Evolutionary conservation across 2,797 vertebrate species (phyloP), one percentile per base, ranked within the genome.

Genomic region (Gallinago nigripennis): DNA sequence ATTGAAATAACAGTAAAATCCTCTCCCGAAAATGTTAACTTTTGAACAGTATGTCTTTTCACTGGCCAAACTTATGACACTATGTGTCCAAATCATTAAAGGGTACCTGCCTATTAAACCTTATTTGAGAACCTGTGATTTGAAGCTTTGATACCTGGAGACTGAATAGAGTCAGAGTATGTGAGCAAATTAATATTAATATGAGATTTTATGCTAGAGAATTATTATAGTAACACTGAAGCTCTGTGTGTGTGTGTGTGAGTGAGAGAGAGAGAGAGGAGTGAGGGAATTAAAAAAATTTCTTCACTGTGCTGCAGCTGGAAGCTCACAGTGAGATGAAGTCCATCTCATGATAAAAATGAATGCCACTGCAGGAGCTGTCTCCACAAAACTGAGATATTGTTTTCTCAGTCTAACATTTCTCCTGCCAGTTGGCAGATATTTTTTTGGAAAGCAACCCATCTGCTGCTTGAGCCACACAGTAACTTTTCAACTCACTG

Each of bases 321-420:
- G 88, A 56, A 70, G 53, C 37, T 85, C 45, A 14, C 60, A 57
- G 91, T 35, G 15, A 86, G 77, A 39, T 11, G 9, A 71, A 46
- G 89, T 82, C 50, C 73, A 86, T 85, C 75, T 43, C 33, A 11
- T 65, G 48, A 35, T 68, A 63, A 41, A 89, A 86, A 91, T 88
- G 50, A 93, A 73, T 85, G 50, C 64, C 71, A 16, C 86, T 30
- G 14, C 72, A 37, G 95, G 83, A 90, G 61, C 83, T 86, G 64
- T 92, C 90, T 79, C 72, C 48, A 50, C 77, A 57, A 77, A 94
- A 95, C 92, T 94, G 94, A 97, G 78, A 87, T 77, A 87, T 50
- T 91, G 84, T 94, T 96, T 94, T 86, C 85, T 94, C 77, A 94
- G 78, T 81, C 71, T 90, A 54, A 91, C 71, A 85, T 94, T 92